These are phyloP conservation scores for Hemibagrus wyckioides DNA, from an alignment of 2,113 vertebrate genomes.

Conservation along the genomic window DNA sequence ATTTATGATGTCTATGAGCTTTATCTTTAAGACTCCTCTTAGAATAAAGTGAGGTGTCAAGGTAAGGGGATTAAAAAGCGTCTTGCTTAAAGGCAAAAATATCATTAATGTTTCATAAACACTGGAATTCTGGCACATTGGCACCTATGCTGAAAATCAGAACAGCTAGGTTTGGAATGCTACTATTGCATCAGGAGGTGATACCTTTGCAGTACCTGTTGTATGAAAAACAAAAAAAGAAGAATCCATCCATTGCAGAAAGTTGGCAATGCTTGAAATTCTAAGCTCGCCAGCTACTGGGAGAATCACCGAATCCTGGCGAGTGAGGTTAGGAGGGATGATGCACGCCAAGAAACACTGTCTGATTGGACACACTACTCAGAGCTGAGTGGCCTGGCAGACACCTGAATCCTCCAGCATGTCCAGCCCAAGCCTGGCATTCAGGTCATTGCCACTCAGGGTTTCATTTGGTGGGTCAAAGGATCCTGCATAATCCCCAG, in stretches of 20 bases:
- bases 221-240: neutral
- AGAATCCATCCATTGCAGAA: conserved; percentile 9
- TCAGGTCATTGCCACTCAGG: conserved; percentile 24
- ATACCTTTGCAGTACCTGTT: neutral
- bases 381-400: conserved; percentile 48
- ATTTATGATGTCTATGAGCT: neutral
- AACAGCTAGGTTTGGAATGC: neutral
- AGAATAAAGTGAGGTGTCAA: neutral
- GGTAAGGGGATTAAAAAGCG: neutral
- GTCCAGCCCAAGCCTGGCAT: conserved; percentile 37
- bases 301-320: conserved; percentile 34
- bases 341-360: conserved; percentile 32
- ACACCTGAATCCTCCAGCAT: conserved; percentile 36
- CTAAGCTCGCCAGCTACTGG: conserved; percentile 24
- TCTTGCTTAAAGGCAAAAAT: neutral
- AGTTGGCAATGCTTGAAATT: conserved; percentile 33
- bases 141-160: neutral
- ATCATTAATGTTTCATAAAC: conserved; percentile 9
- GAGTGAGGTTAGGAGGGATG: conserved; percentile 24
- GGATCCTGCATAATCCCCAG: conserved; percentile 16
- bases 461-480: conserved; percentile 38
- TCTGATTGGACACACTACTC: conserved; percentile 46
- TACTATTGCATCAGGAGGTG: neutral
- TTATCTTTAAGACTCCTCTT: neutral
- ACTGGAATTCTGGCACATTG: neutral